These are phyloP conservation scores for Pygathrix nemaeus DNA, from an alignment of 2,113 vertebrate species.

Conservation along the genomic window DNA sequence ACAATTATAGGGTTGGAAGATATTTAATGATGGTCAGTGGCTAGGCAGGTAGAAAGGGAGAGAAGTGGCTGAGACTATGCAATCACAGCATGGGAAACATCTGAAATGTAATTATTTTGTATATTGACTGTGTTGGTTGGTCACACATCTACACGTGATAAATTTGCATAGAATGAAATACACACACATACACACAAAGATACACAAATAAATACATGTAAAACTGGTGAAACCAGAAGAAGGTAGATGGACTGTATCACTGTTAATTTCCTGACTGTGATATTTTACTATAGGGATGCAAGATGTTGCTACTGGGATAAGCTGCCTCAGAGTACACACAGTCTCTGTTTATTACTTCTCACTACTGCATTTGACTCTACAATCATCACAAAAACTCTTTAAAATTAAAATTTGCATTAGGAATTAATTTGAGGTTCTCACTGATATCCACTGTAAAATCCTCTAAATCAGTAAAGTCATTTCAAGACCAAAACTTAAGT, in stretches of 20 bases:
- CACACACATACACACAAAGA: not conserved
- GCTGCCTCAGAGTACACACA: not conserved
- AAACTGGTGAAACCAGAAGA: not conserved
- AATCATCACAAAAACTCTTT: not conserved
- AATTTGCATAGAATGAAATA: not conserved
- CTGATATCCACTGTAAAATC: not conserved
- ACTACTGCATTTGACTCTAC: not conserved
- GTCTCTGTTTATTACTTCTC: not conserved
- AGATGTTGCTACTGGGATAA: too few species aligned
- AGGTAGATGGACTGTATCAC: not conserved
- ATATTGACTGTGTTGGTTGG: not conserved
- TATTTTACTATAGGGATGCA: fast-evolving
- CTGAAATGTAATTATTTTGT: not conserved
- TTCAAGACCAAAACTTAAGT: not conserved
- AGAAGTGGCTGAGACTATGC: not conserved
- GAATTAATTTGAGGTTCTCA: not conserved
- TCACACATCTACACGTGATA: not conserved
- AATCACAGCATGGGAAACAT: not conserved
- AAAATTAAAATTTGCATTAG: not conserved
- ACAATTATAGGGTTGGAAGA: not conserved
- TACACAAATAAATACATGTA: fast-evolving
- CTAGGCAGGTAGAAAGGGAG: not conserved
- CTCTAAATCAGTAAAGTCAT: not conserved
- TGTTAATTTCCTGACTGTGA: not conserved
- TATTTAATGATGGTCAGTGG: not conserved